Evolutionary conservation across 2,888 invertebrate species (phyloP), one percentile per base, ranked within the genome.

Genomic region (Eudemis profundana): DNA sequence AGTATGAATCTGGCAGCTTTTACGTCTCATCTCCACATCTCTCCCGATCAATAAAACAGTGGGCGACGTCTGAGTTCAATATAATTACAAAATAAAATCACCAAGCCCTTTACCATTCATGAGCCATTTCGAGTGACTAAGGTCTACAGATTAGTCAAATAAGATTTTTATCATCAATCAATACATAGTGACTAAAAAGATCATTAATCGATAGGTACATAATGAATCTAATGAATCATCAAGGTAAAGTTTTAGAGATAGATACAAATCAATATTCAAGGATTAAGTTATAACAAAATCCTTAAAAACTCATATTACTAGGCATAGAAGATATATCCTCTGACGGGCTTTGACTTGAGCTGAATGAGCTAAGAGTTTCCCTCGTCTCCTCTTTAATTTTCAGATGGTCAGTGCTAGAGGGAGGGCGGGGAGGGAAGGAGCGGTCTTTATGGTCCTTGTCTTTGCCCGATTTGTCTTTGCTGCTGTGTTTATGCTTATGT

Each of bases 401-500:
- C 59, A 94, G 78, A 71, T 93, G 93, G 4, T 93, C 93, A 0
- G 89, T 86, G 56, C 77, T 82, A 0, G 90, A 86, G 0, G 84
- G 82, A 79, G 92, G 89, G 0, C 79, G 79, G 7, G 85, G 76
- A 0, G 75, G 73, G 14, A 84, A 50, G 0, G 79, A 74, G 8
- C 79, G 86, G 29, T 93, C 92, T 71, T 88, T 91, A 33, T 86
- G 81, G 1, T 94, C 93, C 78, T 94, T 93, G 56, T 94, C 86
- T 68, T 84, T 85, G 10, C 75, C 72, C 1, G 75, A 71, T 65
- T 86, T 87, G 42, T 90, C 90, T 73, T 89, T 91, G 70, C 83
- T 90, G 79, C 89, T 96, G 80, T 97, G 96, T 75, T 97, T 97
- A 81, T 97, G 96, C 79, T 97, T 97, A 78, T 98, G 97, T 82